Evolutionary conservation across 1,140 invertebrate genomes (phyloP), one percentile per base, ranked within the genome.

Genomic region (Diachasmimorpha longicaudata): DNA sequence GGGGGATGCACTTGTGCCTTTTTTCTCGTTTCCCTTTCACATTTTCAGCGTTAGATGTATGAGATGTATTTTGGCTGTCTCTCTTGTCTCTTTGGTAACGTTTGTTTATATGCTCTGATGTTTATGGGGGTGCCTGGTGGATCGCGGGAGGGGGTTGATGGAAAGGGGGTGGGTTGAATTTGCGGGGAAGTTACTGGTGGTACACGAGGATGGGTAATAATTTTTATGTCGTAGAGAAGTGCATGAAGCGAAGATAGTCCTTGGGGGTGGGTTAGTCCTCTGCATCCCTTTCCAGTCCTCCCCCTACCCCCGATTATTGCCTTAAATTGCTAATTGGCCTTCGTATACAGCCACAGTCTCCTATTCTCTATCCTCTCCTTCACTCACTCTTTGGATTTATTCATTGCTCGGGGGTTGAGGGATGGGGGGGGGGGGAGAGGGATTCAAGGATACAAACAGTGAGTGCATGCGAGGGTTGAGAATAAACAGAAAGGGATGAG

Each of bases 241-340:
- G 48, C 48, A 44, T 70, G 19, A 37, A 70, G 68, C 19, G 36
- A 21, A 44, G 19, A 42, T 21, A 70, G 39, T 42, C 39, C 3
- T 13, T 42, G 44, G 36, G 48, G 19, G n/a, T n/a, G 48, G 48
- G 48, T 55, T 1, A 19, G 19, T 4, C 4, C 19, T 70, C 70
- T n/a, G n/a, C n/a, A n/a, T n/a, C n/a, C n/a, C n/a, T n/a, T n/a
- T n/a, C n/a, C n/a, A n/a, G n/a, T n/a, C n/a, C n/a, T n/a, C n/a
- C n/a, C n/a, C n/a, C n/a, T n/a, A n/a, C n/a, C 72, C 79, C 72
- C 80, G 79, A 77, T 85, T 84, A 85, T 85, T 85, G 83, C 81
- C 82, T 85, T 83, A 84, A 87, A 86, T 87, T 85, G 85, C 85
- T 87, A 87, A 87, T 87, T 87, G 85, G 81, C 79, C 77, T 83